Percentiles rank a stretch among this genome's conserved stretches.
Conservation (phyloP, 2,797 vertebrate species). For the Enteromius paludinosus region DNA sequence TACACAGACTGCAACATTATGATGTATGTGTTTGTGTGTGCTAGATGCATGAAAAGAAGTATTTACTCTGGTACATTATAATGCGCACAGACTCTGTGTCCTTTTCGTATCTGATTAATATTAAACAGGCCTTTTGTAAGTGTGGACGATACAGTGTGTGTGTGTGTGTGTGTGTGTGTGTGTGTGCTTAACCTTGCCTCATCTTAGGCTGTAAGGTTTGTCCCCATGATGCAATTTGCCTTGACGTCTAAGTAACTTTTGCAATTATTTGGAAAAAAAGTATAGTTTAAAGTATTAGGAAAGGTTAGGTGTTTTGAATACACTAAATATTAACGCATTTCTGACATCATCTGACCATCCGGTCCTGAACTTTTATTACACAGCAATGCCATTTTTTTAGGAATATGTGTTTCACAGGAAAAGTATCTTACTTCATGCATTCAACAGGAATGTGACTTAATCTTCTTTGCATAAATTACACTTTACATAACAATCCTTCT, state of each 20-base stretch:
- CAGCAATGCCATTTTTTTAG: neutral
- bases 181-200: constrained; percentile 30
- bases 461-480: neutral
- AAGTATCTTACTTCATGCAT: neutral
- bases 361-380: neutral
- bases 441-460: neutral
- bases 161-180: constrained; percentile 32
- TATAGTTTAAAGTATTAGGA: neutral
- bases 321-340: neutral
- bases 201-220: constrained; percentile 5
- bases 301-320: neutral
- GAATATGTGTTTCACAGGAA: neutral
- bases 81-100: constrained; percentile 39
- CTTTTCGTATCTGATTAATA: constrained; percentile 76
- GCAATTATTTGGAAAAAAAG: neutral
- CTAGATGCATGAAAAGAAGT: constrained; percentile 19
- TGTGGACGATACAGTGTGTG: neutral
- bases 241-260: neutral
- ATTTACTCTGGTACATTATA: constrained; percentile 38
- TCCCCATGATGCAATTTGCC: constrained; percentile 3
- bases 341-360: neutral
- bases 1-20: neutral
- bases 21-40: constrained; percentile 11
- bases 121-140: constrained; percentile 81
- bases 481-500: neutral